Evolutionary conservation across 2,113 vertebrate species (phyloP).

Genomic region (Meriones unguiculatus): DNA sequence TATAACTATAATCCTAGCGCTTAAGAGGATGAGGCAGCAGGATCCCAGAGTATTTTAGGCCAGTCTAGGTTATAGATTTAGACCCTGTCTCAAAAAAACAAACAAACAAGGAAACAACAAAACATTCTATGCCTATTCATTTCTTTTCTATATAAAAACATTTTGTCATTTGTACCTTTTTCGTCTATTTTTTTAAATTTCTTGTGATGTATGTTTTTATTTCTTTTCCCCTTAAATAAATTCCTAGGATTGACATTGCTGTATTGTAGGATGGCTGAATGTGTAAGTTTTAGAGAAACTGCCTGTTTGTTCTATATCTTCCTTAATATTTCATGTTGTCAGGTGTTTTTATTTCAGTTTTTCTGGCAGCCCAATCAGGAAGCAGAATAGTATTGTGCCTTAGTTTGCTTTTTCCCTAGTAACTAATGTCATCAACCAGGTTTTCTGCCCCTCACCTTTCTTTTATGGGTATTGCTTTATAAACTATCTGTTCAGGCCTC

Average conservation of each 20-base stretch:
- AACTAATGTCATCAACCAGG: not conserved
- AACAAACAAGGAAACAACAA: not conserved
- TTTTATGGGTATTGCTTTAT: not conserved
- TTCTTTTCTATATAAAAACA: not conserved
- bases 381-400: not conserved
- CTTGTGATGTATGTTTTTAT: not conserved
- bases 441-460: not conserved
- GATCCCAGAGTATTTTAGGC: not conserved
- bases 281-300: not conserved
- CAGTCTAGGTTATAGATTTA: not conserved
- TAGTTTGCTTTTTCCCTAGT: not conserved
- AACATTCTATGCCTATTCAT: not conserved
- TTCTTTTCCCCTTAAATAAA: not conserved
- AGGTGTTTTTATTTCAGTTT: not conserved
- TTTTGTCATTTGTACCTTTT: not conserved
- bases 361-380: not conserved
- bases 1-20: not conserved
- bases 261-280: not conserved
- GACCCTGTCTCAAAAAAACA: not conserved
- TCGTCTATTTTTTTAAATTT: constrained; percentile 19
- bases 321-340: not conserved
- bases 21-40: not conserved
- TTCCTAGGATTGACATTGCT: not conserved
- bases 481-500: not conserved
- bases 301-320: not conserved